Evolutionary conservation across 1,140 invertebrate genomes (phyloP).

Genomic region (Drosophila chauvacae): DNA sequence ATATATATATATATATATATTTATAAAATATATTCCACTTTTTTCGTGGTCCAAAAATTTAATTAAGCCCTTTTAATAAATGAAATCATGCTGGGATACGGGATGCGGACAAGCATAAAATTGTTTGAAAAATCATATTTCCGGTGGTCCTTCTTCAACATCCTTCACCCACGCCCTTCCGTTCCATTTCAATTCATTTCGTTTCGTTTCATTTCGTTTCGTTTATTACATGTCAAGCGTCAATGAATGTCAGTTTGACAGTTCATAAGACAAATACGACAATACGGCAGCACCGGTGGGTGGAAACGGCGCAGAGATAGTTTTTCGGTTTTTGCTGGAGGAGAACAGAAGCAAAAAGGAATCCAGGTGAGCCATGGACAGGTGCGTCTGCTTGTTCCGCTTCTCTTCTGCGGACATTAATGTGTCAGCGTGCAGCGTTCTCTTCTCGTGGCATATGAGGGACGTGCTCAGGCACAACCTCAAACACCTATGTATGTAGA

Average conservation of each 20-base stretch:
- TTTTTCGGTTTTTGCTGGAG: slow-evolving; percentile 14
- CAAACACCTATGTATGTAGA: neutral
- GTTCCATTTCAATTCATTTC: slow-evolving; percentile 13
- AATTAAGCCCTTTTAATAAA: slow-evolving; percentile 47
- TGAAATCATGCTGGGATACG: slow-evolving; percentile 29
- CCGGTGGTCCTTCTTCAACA: neutral
- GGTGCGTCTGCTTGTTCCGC: slow-evolving; percentile 43
- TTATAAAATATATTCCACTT: neutral
- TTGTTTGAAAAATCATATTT: slow-evolving; percentile 65
- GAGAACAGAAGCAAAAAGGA: neutral
- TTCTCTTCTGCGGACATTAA: slow-evolving; percentile 64
- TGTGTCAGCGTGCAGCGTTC: slow-evolving; percentile 54
- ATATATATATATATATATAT: too few relatives aligned
- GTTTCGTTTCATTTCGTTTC: slow-evolving; percentile 44
- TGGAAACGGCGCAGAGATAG: slow-evolving; percentile 9
- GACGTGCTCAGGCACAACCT: slow-evolving; percentile 46
- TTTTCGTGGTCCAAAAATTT: slow-evolving; percentile 12
- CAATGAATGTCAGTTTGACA: slow-evolving; percentile 78
- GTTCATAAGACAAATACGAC: slow-evolving; percentile 78
- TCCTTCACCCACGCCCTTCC: slow-evolving; percentile 2
- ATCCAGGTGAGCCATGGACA: slow-evolving; percentile 14
- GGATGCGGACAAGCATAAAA: slow-evolving; percentile 23
- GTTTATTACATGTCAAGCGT: slow-evolving; percentile 76
- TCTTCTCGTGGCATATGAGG: slow-evolving; percentile 51
- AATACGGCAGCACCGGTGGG: slow-evolving; percentile 30